Evolutionary conservation across 2,113 vertebrate species (phyloP).

Genomic region (Clarias batrachus): DNA sequence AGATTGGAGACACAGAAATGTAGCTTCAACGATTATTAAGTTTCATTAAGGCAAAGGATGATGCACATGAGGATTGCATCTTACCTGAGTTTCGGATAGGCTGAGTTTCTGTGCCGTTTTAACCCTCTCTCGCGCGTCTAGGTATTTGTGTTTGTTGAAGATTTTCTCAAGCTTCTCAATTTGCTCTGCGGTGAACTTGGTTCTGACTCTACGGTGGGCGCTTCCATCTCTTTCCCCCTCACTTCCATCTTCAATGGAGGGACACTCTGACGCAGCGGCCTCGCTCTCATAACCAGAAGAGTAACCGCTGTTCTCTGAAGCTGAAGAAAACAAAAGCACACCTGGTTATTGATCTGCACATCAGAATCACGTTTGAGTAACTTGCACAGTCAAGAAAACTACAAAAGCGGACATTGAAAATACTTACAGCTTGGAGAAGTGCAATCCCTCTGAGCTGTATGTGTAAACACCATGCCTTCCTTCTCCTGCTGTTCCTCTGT

Average conservation of each 20-base stretch:
- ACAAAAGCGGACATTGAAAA: fast-evolving
- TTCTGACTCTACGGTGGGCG: slow-evolving; percentile 67
- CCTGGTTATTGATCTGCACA: background rate
- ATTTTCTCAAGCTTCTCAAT: slow-evolving; percentile 76
- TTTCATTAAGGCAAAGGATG: background rate
- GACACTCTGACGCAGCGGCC: slow-evolving; percentile 54
- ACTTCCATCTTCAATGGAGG: slow-evolving; percentile 41
- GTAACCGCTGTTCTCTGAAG: slow-evolving; percentile 68
- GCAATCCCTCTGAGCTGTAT: slow-evolving; percentile 46
- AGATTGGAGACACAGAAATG: background rate
- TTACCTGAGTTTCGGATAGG: slow-evolving; percentile 81
- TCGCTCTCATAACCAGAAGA: slow-evolving; percentile 75
- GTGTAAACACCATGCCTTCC: slow-evolving; percentile 22
- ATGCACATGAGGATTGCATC: background rate
- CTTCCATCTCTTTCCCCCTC: slow-evolving; percentile 42
- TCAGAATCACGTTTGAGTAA: background rate
- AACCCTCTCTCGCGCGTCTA: slow-evolving; percentile 72
- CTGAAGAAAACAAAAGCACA: slow-evolving; percentile 45
- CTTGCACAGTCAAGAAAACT: background rate
- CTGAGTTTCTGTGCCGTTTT: slow-evolving; percentile 72
- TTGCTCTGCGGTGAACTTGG: slow-evolving; percentile 79
- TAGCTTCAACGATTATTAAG: background rate
- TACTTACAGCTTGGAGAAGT: slow-evolving; percentile 68
- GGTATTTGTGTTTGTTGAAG: slow-evolving; percentile 78
- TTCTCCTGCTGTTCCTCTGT: slow-evolving; percentile 8